Conservation (phyloP, 2,113 vertebrate species). For the Blennius ocellaris region DNA sequence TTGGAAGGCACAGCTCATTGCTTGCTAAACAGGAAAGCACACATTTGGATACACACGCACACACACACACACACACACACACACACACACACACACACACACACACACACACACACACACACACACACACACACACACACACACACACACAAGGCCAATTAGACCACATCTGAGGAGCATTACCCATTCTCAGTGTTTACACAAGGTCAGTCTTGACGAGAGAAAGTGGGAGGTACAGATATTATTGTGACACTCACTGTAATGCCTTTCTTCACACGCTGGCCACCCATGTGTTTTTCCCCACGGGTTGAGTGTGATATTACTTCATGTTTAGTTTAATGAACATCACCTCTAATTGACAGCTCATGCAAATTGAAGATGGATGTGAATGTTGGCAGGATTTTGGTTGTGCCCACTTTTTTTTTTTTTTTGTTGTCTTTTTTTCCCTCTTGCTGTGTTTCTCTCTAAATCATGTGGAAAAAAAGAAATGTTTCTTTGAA, state of each 20-base stretch:
- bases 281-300: slow-evolving; percentile 71
- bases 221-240: slow-evolving; percentile 71
- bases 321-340: slow-evolving; percentile 72
- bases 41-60: too few relatives aligned
- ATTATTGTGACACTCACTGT: slow-evolving; percentile 77
- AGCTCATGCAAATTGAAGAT: slow-evolving; percentile 57
- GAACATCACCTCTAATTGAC: slow-evolving; percentile 66
- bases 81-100: too few relatives aligned
- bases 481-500: slow-evolving; percentile 14
- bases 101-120: neutral
- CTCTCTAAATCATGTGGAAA: neutral
- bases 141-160: slow-evolving; percentile 61
- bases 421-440: slow-evolving; percentile 24
- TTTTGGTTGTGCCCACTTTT: slow-evolving; percentile 11
- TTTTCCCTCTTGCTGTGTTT: neutral
- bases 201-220: slow-evolving; percentile 72
- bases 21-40: slow-evolving; percentile 43
- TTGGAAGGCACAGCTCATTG: slow-evolving; percentile 30
- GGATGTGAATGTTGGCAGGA: slow-evolving; percentile 28
- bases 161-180: slow-evolving; percentile 80
- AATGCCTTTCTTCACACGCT: slow-evolving; percentile 60
- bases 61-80: too few relatives aligned
- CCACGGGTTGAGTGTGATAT: slow-evolving; percentile 66
- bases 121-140: slow-evolving; percentile 23
- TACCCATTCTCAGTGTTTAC: slow-evolving; percentile 81